Percentiles rank a stretch among this genome's conserved stretches.
Conservation (phyloP, 2,888 invertebrate genomes). For the Pseudoips prasinana region DNA sequence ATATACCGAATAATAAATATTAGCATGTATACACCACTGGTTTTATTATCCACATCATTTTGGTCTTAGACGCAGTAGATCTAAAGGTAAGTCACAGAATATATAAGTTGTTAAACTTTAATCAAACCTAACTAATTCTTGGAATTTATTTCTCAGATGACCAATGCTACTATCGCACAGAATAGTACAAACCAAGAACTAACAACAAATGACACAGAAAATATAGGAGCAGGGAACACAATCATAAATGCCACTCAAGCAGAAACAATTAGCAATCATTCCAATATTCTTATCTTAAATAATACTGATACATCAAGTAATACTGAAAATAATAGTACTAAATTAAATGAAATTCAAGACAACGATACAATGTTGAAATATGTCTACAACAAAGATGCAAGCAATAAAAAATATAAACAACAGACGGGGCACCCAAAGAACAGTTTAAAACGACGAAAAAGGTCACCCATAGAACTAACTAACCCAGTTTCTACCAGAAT, state of each 20-base stretch:
- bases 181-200: neutral
- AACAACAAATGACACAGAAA: neutral
- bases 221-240: too few species aligned
- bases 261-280: too few species aligned
- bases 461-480: constrained; percentile 26
- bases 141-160: constrained; percentile 52
- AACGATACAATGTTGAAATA: constrained; percentile 56
- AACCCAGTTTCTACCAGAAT: constrained; percentile 29
- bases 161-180: constrained; percentile 44
- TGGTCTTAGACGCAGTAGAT: constrained; percentile 2
- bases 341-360: neutral
- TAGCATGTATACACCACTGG: constrained; percentile 26
- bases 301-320: too few species aligned
- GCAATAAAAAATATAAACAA: constrained; percentile 34
- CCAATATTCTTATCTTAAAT: too few species aligned
- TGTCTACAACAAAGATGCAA: constrained; percentile 52
- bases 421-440: constrained; percentile 54
- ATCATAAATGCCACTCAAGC: too few species aligned
- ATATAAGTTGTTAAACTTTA: neutral
- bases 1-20: constrained; percentile 36
- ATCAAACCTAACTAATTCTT: neutral
- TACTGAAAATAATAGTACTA: too few species aligned
- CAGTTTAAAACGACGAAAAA: constrained; percentile 53
- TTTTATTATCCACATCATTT: constrained; percentile 29
- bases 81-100: constrained; percentile 14